Evolutionary conservation across 2,888 invertebrate species (phyloP).

Genomic region (Andrena chrysosceles): DNA sequence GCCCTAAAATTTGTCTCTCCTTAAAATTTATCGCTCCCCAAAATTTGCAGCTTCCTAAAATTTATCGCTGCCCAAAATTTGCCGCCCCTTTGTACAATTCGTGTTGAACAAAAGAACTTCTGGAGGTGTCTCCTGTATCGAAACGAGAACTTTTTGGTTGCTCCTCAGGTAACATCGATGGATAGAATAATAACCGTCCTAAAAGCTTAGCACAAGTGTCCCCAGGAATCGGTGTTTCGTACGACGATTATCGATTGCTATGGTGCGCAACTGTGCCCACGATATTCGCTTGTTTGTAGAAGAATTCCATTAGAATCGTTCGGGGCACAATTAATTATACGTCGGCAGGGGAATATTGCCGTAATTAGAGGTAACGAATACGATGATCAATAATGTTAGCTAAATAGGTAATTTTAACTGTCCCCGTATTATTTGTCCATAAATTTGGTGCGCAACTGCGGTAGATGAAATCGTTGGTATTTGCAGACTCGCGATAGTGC

Average conservation of each 20-base stretch:
- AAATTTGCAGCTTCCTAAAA: no score
- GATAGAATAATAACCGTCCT: no score
- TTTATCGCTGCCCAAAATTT: no score
- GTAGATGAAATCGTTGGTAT: conserved; percentile 5
- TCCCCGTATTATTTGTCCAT: not conserved
- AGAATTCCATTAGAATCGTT: conserved; percentile 55
- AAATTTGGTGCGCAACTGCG: conserved; percentile 14
- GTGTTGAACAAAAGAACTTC: no score
- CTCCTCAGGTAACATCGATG: no score
- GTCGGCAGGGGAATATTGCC: conserved; percentile 41
- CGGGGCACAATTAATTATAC: conserved; percentile 40
- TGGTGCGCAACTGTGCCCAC: not conserved
- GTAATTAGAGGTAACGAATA: conserved; percentile 51
- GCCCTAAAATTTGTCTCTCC: no score
- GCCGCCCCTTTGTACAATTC: no score
- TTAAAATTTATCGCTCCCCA: no score
- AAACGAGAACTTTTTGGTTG: no score
- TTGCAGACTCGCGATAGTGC: not conserved
- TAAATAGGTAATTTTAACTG: conserved; percentile 56
- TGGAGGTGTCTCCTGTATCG: no score
- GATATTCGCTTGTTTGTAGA: conserved; percentile 24
- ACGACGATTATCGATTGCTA: conserved; percentile 32
- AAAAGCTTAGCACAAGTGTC: no score
- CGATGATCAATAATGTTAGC: conserved; percentile 40
- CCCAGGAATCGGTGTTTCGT: conserved; percentile 7